phyloP scores from a whole-genome alignment of 2,113 vertebrate species.

The Eclectus roratus region DNA sequence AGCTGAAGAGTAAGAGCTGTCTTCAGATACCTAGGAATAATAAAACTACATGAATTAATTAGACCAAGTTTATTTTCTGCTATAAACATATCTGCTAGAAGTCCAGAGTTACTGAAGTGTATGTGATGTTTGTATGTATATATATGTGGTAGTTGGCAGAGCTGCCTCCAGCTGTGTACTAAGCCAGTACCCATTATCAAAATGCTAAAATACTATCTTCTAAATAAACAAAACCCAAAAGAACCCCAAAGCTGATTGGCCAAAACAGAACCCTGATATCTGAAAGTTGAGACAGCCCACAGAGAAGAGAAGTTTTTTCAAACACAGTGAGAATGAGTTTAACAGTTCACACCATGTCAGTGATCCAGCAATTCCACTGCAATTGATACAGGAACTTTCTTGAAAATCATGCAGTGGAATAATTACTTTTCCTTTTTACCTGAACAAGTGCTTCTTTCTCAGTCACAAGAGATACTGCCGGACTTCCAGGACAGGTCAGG shows the following conservation, averaged over 20 bases:
- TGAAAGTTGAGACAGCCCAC: neutral
- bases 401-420: neutral
- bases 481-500: neutral
- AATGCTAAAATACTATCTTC: neutral
- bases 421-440: constrained; percentile 55
- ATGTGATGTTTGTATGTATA: neutral
- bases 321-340: neutral
- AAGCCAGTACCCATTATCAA: neutral
- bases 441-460: constrained; percentile 34
- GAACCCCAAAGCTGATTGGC: neutral
- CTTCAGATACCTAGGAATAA: constrained; percentile 63
- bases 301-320: neutral
- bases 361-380: neutral
- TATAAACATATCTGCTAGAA: neutral
- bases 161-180: neutral
- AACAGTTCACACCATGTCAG: neutral
- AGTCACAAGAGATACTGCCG: neutral
- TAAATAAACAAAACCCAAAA: neutral
- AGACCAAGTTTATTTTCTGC: neutral
- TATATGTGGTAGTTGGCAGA: neutral
- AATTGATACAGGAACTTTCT: neutral
- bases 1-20: neutral
- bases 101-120: neutral
- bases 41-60: neutral
- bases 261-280: neutral